A percentile compares a stretch with the other conserved stretches of the same genome.
phyloP scores from a whole-genome alignment of 2,797 vertebrate species.

The Parauchenoglanis punctatus region DNA sequence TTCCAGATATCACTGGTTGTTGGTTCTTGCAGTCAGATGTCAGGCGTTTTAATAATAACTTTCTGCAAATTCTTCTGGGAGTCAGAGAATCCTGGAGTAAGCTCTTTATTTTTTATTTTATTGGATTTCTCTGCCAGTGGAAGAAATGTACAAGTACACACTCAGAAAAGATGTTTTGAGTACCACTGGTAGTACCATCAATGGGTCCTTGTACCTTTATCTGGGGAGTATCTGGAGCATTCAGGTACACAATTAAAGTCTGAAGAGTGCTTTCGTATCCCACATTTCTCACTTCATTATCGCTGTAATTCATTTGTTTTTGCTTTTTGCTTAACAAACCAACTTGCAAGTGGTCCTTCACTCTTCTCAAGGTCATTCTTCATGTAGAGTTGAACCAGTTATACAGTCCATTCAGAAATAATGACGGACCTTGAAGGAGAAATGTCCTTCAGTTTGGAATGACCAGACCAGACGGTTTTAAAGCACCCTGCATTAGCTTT shows the following conservation, averaged over 20 bases:
- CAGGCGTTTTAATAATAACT: not conserved
- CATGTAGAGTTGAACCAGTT: not conserved
- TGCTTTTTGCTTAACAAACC: not conserved
- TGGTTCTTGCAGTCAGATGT: not conserved
- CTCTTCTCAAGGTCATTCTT: not conserved
- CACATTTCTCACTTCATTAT: not conserved
- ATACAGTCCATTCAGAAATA: not conserved
- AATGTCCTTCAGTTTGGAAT: conserved; percentile 10
- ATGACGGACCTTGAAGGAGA: not conserved
- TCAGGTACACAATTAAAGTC: not conserved
- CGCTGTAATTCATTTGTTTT: not conserved
- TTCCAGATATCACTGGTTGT: not conserved
- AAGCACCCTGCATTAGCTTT: not conserved
- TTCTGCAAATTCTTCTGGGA: not conserved
- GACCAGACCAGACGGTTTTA: not conserved
- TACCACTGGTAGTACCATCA: not conserved
- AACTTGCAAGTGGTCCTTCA: not conserved
- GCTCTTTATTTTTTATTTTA: not conserved
- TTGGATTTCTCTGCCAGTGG: not conserved
- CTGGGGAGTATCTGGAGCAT: not conserved
- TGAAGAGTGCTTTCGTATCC: not conserved
- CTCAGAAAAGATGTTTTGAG: not conserved
- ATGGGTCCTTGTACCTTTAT: not conserved
- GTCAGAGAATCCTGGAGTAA: not conserved
- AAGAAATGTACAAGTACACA: not conserved